Percentiles rank a stretch among this genome's conserved stretches.
phyloP scores from a whole-genome alignment of 2,113 vertebrate genomes.

The Orcinus orca region DNA sequence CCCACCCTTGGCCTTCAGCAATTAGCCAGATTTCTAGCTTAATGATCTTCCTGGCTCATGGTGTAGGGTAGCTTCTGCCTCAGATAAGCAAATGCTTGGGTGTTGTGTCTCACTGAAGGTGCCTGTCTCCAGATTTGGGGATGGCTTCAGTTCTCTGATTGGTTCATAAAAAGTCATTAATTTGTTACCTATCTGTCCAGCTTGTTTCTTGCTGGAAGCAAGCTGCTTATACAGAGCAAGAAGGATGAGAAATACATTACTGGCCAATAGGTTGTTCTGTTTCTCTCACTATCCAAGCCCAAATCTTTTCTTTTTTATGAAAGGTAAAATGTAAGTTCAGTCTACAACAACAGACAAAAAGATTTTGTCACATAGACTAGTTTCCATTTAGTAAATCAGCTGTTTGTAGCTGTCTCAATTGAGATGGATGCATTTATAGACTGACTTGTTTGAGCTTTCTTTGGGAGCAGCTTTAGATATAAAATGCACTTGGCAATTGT shows the following conservation, averaged over 20 bases:
- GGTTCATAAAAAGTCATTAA: not conserved
- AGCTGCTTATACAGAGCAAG: not conserved
- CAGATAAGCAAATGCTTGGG: not conserved
- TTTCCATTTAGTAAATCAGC: constrained; percentile 9
- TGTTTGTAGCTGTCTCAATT: not conserved
- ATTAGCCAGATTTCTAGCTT: not conserved
- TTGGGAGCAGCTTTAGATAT: constrained; percentile 88
- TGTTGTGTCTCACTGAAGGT: not conserved
- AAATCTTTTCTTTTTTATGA: constrained; percentile 7
- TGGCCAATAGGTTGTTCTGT: not conserved
- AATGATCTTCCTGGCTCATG: not conserved
- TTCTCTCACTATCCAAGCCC: not conserved
- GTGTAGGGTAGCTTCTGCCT: not conserved
- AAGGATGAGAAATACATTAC: not conserved
- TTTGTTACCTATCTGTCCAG: not conserved
- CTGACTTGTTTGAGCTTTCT: constrained; percentile 76
- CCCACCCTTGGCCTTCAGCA: not conserved
- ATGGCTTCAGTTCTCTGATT: not conserved
- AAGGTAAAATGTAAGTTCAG: not conserved
- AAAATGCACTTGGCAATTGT: constrained; percentile 90
- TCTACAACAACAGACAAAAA: constrained; percentile 19
- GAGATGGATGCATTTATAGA: not conserved
- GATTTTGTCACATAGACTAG: constrained; percentile 53
- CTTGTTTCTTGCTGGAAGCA: not conserved
- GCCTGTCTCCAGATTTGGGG: not conserved